phyloP scores from a whole-genome alignment of 2,113 vertebrate genomes.

The Cettia cetti region DNA sequence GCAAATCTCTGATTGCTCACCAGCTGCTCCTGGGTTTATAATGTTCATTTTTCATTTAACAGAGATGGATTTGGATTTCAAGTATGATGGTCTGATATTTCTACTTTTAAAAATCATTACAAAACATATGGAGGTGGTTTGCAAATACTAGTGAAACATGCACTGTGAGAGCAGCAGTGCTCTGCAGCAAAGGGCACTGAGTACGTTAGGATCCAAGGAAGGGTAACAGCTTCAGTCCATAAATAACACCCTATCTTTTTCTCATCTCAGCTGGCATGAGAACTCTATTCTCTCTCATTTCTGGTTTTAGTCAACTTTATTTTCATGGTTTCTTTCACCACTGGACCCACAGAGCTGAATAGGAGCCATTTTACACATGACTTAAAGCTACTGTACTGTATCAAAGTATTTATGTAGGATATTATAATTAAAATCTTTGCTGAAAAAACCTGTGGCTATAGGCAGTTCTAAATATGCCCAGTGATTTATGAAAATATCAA shows the following conservation, averaged over 20 bases:
- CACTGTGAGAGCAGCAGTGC: not conserved
- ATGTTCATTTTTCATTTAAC: not conserved
- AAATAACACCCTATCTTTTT: not conserved
- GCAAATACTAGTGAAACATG: not conserved
- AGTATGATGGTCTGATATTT: not conserved
- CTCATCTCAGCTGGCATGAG: not conserved
- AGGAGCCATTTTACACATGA: not conserved
- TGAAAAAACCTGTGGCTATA: not conserved
- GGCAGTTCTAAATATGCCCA: not conserved
- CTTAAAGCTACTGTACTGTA: not conserved
- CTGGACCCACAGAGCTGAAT: not conserved
- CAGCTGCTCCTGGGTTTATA: not conserved
- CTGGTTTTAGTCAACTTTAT: not conserved
- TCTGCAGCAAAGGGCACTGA: not conserved
- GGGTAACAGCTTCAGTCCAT: not conserved
- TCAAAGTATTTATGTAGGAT: not conserved
- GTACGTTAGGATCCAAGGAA: not conserved
- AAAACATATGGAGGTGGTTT: not conserved
- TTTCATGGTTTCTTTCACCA: not conserved
- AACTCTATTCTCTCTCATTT: not conserved
- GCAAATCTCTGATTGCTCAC: not conserved
- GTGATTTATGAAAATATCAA: not conserved
- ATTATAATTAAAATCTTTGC: not conserved
- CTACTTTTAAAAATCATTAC: not conserved
- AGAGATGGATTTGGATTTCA: not conserved